phyloP scores from a whole-genome alignment of 2,797 vertebrate genomes.

The Leptodactylus fallax region DNA sequence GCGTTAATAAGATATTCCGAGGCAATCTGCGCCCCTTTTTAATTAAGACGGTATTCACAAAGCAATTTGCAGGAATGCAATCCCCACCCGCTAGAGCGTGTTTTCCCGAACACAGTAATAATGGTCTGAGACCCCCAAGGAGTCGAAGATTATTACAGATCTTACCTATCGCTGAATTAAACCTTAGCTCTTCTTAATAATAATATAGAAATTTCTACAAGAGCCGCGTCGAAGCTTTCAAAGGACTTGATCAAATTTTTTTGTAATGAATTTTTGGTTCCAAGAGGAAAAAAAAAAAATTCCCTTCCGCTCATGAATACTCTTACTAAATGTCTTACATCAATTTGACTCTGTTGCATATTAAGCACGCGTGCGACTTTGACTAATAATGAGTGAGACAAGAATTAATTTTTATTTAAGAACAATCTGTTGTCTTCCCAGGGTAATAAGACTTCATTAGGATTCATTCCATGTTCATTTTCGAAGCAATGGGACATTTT shows the following conservation, averaged over 20 bases:
- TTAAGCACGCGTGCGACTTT: conserved; percentile 64
- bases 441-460: conserved; percentile 33
- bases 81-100: conserved; percentile 67
- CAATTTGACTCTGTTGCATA: conserved; percentile 69
- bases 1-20: conserved; percentile 69
- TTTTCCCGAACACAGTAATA: conserved; percentile 71
- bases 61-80: conserved; percentile 65
- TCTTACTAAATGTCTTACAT: conserved; percentile 67
- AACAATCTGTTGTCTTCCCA: conserved; percentile 54
- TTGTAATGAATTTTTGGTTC: conserved; percentile 68
- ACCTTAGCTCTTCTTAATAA: conserved; percentile 66
- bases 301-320: conserved; percentile 39
- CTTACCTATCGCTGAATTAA: conserved; percentile 64
- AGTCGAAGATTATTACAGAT: conserved; percentile 68
- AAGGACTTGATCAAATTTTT: conserved; percentile 68
- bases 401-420: conserved; percentile 73
- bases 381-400: conserved; percentile 64
- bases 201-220: conserved; percentile 70
- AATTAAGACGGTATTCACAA: conserved; percentile 75
- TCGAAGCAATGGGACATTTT: background rate
- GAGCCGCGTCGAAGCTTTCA: conserved; percentile 65
- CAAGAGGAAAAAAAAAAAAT: conserved; percentile 56
- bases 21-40: conserved; percentile 74
- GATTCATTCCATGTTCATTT: conserved; percentile 40
- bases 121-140: conserved; percentile 73